These are phyloP conservation scores for Cheilosia pagana DNA, from an alignment of 2,888 invertebrate genomes.

Conservation along the genomic window DNA sequence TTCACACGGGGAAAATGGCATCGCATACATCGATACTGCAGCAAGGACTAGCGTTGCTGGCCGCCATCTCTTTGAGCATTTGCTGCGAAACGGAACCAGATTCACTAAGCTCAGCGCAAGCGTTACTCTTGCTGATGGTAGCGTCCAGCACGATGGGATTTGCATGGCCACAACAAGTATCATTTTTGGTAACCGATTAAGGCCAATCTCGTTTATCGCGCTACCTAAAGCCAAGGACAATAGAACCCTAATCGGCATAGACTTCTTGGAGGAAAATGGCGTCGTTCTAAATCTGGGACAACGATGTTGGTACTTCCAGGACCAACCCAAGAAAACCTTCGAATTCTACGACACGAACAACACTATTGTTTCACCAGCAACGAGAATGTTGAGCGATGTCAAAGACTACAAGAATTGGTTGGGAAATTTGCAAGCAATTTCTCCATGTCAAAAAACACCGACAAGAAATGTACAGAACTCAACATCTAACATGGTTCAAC, in stretches of 20 bases:
- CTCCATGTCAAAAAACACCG: neutral
- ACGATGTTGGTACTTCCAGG: constrained; percentile 15
- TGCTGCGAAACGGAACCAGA: constrained; percentile 25
- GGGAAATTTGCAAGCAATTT: neutral
- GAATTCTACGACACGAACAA: neutral
- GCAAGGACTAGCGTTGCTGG: constrained; percentile 69
- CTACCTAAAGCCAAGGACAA: constrained; percentile 57
- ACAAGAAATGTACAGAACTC: neutral
- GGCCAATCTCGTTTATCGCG: constrained; percentile 55
- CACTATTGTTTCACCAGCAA: neutral
- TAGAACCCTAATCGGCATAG: constrained; percentile 59
- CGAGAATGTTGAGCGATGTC: neutral
- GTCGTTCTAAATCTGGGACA: constrained; percentile 67
- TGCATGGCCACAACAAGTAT: neutral
- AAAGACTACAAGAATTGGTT: constrained; percentile 2
- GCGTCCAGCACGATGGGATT: constrained; percentile 29
- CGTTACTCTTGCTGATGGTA: constrained; percentile 41
- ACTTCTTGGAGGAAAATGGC: constrained; percentile 39
- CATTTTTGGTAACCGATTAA: constrained; percentile 55
- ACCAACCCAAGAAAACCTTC: constrained; percentile 3
- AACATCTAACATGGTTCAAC: neutral
- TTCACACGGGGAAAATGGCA: constrained; percentile 9
- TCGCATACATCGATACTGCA: constrained; percentile 62
- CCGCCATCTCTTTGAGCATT: constrained; percentile 47
- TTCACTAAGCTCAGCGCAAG: constrained; percentile 15